Evolutionary conservation across 2,888 invertebrate genomes (phyloP).

Genomic region (Beris chalybata): DNA sequence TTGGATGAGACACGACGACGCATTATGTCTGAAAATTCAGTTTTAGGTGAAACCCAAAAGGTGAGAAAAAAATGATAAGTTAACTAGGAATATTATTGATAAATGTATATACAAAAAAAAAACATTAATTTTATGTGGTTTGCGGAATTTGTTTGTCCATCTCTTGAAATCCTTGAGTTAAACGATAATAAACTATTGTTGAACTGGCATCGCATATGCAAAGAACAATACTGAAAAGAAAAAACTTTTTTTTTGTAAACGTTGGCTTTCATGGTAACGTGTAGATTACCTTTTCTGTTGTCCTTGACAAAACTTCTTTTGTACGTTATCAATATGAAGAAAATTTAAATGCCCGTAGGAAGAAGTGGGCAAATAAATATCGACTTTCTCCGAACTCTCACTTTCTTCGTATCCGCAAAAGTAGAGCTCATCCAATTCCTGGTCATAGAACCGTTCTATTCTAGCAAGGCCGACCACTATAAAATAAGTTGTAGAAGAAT

Average conservation of each 20-base stretch:
- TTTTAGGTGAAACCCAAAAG: too few relatives aligned
- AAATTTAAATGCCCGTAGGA: constrained; percentile 44
- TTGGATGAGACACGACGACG: too few relatives aligned
- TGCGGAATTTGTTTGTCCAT: not conserved
- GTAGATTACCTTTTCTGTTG: constrained; percentile 12
- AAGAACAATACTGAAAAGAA: constrained; percentile 44
- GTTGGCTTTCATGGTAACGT: not conserved
- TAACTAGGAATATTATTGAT: too few relatives aligned
- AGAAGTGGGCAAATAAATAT: constrained; percentile 44
- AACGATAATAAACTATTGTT: constrained; percentile 58
- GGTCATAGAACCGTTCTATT: constrained; percentile 43
- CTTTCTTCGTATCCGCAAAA: constrained; percentile 40
- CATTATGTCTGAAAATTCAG: too few relatives aligned
- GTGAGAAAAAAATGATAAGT: too few relatives aligned
- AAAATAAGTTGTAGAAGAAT: not conserved
- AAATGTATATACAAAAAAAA: too few relatives aligned
- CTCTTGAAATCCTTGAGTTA: constrained; percentile 45
- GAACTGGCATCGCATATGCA: constrained; percentile 57
- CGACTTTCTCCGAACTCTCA: not conserved
- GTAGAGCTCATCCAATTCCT: constrained; percentile 42
- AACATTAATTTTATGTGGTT: too few relatives aligned
- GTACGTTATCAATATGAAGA: constrained; percentile 40
- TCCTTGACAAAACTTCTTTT: constrained; percentile 38
- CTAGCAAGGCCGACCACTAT: constrained; percentile 15
- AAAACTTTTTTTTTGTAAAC: not conserved